Evolutionary conservation across 2,888 invertebrate genomes (phyloP).

Genomic region (Zygothrica quintamaculata): DNA sequence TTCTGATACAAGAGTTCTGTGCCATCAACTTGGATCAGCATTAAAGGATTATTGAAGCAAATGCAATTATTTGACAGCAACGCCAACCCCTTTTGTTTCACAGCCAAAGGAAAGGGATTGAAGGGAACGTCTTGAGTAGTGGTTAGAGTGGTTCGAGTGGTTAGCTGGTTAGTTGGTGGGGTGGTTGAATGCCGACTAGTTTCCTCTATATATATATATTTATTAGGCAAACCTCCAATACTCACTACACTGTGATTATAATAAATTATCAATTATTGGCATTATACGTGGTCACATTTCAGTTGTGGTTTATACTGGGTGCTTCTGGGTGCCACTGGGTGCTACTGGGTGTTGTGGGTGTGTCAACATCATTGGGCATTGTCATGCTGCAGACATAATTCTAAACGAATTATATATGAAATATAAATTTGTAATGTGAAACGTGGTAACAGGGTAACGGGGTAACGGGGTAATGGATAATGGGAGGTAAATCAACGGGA

Average conservation of each 20-base stretch:
- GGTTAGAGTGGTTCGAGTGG: slow-evolving; percentile 16
- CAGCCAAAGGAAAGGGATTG: not conserved
- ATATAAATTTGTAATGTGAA: slow-evolving; percentile 32
- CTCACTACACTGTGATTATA: slow-evolving; percentile 68
- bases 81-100: slow-evolving; percentile 42
- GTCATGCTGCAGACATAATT: slow-evolving; percentile 70
- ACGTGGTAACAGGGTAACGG: no score
- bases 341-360: slow-evolving; percentile 52
- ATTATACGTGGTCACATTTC: slow-evolving; percentile 55
- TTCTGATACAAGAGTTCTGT: slow-evolving; percentile 22
- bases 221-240: slow-evolving; percentile 17
- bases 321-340: slow-evolving; percentile 14
- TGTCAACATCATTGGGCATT: slow-evolving; percentile 49
- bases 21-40: slow-evolving; percentile 83
- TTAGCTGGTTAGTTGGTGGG: slow-evolving; percentile 5
- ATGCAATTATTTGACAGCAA: slow-evolving; percentile 83
- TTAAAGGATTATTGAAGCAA: slow-evolving; percentile 85
- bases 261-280: slow-evolving; percentile 79
- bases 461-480: slow-evolving; percentile 17
- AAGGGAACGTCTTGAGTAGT: slow-evolving; percentile 46
- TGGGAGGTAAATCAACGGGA: slow-evolving; percentile 19
- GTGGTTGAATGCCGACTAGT: slow-evolving; percentile 14
- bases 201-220: slow-evolving; percentile 18
- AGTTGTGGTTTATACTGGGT: not conserved
- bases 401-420: slow-evolving; percentile 71